Percentiles rank a stretch among this genome's conserved stretches.
phyloP scores from a whole-genome alignment of 2,888 invertebrate species.

The Lithophane leautieri region DNA sequence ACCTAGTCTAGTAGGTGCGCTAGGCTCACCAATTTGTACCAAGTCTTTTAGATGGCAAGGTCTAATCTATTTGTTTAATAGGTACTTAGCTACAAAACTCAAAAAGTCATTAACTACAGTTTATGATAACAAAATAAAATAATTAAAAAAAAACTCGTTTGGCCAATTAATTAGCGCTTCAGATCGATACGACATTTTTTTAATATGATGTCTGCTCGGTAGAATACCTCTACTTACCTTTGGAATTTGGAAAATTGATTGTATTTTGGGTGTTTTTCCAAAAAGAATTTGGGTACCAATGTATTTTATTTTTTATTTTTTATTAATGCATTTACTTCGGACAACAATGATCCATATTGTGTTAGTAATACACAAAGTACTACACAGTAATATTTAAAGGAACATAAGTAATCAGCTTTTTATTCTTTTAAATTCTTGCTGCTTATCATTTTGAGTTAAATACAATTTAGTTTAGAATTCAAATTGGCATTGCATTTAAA shows the following conservation, averaged over 20 bases:
- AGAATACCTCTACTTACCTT: background rate
- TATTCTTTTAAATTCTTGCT: background rate
- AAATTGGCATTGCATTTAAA: background rate
- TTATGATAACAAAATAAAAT: background rate
- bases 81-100: background rate
- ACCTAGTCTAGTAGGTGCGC: background rate
- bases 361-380: too few relatives aligned
- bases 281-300: background rate
- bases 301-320: too few relatives aligned
- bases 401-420: background rate
- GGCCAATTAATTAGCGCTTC: constrained; percentile 5
- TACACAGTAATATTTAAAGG: too few relatives aligned
- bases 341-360: too few relatives aligned
- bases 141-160: constrained; percentile 12
- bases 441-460: constrained; percentile 3
- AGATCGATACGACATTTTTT: background rate
- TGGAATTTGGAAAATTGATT: background rate
- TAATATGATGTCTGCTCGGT: background rate
- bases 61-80: constrained; percentile 11
- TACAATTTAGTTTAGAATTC: background rate
- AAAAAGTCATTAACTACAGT: background rate
- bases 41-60: constrained; percentile 17
- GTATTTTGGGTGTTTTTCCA: background rate
- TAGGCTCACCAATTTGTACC: background rate
- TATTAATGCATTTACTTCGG: too few relatives aligned